Conservation (phyloP, 2,888 invertebrate genomes). For the Dolomedes plantarius region DNA sequence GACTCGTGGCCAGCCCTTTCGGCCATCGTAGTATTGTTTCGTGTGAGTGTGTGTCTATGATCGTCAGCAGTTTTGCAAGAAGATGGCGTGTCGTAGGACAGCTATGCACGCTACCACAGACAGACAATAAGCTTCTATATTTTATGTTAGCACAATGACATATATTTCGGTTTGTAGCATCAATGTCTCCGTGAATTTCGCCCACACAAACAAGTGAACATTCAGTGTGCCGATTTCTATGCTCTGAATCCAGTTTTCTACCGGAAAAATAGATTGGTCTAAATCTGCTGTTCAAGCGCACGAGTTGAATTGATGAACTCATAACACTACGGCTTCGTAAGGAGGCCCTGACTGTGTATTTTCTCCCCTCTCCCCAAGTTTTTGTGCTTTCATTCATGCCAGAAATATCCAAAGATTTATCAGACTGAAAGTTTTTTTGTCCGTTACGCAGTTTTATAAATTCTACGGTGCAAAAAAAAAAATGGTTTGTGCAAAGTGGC, state of each 20-base stretch:
- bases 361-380: background rate
- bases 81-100: background rate
- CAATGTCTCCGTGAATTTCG: background rate
- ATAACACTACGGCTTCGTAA: background rate
- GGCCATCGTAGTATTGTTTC: conserved; percentile 13
- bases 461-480: background rate
- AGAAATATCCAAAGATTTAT: conserved; percentile 19
- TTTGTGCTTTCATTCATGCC: conserved; percentile 4
- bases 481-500: background rate
- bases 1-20: background rate
- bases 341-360: background rate
- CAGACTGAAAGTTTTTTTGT: background rate
- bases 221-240: conserved; percentile 3
- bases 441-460: background rate
- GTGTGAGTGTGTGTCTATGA: background rate
- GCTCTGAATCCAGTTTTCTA: background rate
- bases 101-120: background rate
- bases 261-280: background rate
- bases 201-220: background rate
- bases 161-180: conserved; percentile 6
- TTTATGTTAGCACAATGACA: conserved; percentile 10
- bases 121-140: conserved; percentile 11
- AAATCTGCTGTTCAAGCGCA: conserved; percentile 15
- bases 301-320: background rate
- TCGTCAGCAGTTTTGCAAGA: background rate